These are phyloP conservation scores for Acanthacorydalis orientalis DNA, from an alignment of 2,888 invertebrate species.

Conservation along the genomic window DNA sequence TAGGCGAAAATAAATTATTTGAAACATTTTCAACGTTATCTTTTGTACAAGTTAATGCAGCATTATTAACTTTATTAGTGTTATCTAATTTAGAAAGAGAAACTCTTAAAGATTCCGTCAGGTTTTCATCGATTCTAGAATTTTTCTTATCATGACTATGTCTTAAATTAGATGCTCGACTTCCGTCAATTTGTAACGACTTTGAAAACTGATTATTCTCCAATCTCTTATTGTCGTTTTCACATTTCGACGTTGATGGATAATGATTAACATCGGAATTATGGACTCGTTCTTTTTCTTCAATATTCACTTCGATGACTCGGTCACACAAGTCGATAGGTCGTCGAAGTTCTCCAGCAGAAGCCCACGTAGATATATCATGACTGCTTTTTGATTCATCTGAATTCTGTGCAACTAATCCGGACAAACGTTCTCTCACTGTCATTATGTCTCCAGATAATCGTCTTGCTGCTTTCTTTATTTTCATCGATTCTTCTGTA, in stretches of 20 bases:
- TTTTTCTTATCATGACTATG: background rate
- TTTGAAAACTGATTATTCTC: background rate
- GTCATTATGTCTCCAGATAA: constrained; percentile 44
- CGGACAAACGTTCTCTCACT: constrained; percentile 43
- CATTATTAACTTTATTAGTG: constrained; percentile 12
- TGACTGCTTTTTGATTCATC: constrained; percentile 14
- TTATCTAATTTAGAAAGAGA: constrained; percentile 1
- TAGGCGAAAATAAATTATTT: constrained; percentile 31
- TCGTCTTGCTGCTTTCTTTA: constrained; percentile 31
- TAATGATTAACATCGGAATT: background rate
- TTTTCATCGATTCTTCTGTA: constrained; percentile 31
- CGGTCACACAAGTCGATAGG: background rate
- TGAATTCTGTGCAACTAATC: constrained; percentile 34
- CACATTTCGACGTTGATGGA: too few relatives aligned
- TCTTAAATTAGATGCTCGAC: background rate
- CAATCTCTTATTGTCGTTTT: background rate
- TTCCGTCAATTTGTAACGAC: background rate
- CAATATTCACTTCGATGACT: too few relatives aligned
- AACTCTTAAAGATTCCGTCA: constrained; percentile 1
- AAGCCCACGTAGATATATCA: constrained; percentile 2
- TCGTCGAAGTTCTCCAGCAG: constrained; percentile 1
- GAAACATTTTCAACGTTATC: background rate
- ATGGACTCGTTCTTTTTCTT: too few relatives aligned
- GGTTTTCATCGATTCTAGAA: background rate
- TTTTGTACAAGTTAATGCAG: background rate